Base-by-base conservation (phyloP, 2,888 invertebrate genomes). In the Congeria kusceri region DNA sequence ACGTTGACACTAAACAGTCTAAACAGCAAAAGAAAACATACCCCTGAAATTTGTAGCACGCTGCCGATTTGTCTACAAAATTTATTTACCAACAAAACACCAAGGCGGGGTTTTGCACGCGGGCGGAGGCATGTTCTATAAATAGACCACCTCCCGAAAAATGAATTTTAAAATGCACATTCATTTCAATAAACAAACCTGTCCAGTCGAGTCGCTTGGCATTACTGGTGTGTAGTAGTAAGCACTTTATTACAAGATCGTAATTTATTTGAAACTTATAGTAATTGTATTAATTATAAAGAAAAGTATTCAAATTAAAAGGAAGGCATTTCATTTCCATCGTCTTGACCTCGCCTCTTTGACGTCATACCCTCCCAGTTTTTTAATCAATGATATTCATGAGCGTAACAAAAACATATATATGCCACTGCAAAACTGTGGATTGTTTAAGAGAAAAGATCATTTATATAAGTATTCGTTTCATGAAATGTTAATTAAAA, bases 311-410 rank as follows among this genome's bases (percentile, higher is more conserved):
- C 72, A 72, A 73, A 72, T 73, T 69, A 68, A 47, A 56, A 18
- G 44, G 39, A 46, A 39, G 58, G n/a, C 47, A 27, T 69, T 69
- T 53, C 63, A 25, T 62, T 63, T 61, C 53, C 53, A 25, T 65
- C 71, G 32, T 64, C 66, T 83, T 83, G 83, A 83, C 83, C 83
- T 83, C 83, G 83, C 83, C 83, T 83, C 23, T 58, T 77, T 83
- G 77, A 83, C 83, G 83, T 83, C 83, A 83, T 44, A 47, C 80
- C 83, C 72, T 74, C 77, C 80, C 73, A 39, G 25, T 18, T 68
- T 47, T 39, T 23, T 20, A 59, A 73, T 77, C 77, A 68, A 71
- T 75, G 56, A 47, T 56, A 74, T 70, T 25, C 46, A 7, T 79
- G 49, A 69, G 78, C 78, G 9, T 4, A 27, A 46, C 0, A 39